A percentile compares a stretch with the other conserved stretches of the same genome.
Evolutionary conservation across 2,888 invertebrate genomes (phyloP).

Genomic region (Drosophila niveifrons): DNA sequence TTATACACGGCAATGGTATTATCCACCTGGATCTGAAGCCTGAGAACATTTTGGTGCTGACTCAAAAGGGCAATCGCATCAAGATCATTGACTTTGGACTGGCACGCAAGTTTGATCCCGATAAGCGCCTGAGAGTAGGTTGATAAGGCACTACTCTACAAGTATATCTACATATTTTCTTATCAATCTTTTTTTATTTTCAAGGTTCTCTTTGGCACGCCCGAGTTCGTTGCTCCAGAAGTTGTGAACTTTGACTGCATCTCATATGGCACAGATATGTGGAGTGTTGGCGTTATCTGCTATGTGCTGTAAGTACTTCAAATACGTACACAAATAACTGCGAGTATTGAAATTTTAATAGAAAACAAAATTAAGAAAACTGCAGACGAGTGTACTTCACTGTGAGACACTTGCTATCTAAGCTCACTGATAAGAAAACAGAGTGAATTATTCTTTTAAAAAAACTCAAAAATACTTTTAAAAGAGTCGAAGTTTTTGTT

Average conservation of each 20-base stretch:
- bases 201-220: constrained; percentile 96
- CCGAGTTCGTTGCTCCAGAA: constrained; percentile 99
- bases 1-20: constrained; percentile 97
- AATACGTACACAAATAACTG: too few species aligned
- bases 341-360: too few species aligned
- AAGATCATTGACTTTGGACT: constrained; percentile 99
- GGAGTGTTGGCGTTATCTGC: constrained; percentile 99
- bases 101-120: constrained; percentile 96
- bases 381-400: too few species aligned
- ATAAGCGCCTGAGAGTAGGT: constrained; percentile 92
- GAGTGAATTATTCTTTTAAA: too few species aligned
- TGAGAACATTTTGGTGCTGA: constrained; percentile 98
- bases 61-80: constrained; percentile 98
- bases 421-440: too few species aligned
- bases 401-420: too few species aligned
- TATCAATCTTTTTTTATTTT: background rate
- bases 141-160: background rate
- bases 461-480: too few species aligned
- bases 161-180: background rate
- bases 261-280: constrained; percentile 98
- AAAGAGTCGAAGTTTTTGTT: too few species aligned
- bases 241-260: constrained; percentile 99
- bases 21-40: constrained; percentile 99
- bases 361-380: too few species aligned
- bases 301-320: constrained; percentile 95